These are phyloP conservation scores for Amphiprion percula DNA, from an alignment of 2,113 vertebrate genomes.

Conservation along the genomic window DNA sequence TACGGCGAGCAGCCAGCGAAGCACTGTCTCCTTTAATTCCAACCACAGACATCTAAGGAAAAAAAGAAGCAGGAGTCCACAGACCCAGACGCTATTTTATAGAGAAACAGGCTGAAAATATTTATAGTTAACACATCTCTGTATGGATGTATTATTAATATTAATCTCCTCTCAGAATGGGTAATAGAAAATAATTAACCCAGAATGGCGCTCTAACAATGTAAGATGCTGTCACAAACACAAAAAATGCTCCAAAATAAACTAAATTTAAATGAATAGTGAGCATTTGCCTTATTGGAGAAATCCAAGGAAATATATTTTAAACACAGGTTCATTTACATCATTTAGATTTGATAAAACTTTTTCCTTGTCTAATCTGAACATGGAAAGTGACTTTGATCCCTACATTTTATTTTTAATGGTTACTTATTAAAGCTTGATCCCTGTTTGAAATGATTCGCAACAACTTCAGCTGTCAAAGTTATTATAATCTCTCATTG, in stretches of 20 bases:
- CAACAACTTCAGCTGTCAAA: conserved; percentile 3
- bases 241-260: too few species aligned
- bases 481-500: conserved; percentile 7
- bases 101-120: conserved; percentile 25
- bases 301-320: background rate
- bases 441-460: conserved; percentile 5
- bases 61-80: conserved; percentile 17
- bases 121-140: conserved; percentile 6
- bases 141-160: conserved; percentile 6
- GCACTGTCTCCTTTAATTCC: conserved; percentile 56
- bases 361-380: conserved; percentile 5
- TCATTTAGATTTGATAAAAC: background rate
- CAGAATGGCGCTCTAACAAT: background rate
- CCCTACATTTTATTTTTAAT: background rate
- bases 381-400: conserved; percentile 18
- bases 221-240: too few species aligned
- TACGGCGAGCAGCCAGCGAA: conserved; percentile 48
- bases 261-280: too few species aligned
- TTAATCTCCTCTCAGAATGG: conserved; percentile 4
- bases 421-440: background rate
- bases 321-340: conserved; percentile 1
- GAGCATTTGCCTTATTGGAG: background rate
- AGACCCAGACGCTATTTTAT: conserved; percentile 27
- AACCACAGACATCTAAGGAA: conserved; percentile 34
- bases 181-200: background rate